These are phyloP conservation scores for Martes martes DNA, from an alignment of 2,113 vertebrate species.

Conservation along the genomic window DNA sequence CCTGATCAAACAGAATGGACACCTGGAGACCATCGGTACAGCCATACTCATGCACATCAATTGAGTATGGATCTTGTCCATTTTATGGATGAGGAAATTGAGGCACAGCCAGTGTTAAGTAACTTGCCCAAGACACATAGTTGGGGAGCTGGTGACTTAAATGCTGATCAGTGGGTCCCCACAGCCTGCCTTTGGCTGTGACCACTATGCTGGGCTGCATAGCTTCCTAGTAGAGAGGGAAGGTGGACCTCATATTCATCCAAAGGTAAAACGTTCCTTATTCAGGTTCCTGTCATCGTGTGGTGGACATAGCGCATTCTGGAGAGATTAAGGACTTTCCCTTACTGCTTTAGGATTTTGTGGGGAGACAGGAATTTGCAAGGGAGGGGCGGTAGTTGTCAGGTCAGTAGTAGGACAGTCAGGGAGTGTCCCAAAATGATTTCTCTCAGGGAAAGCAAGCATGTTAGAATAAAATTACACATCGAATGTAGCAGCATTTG, in stretches of 20 bases:
- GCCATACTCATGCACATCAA: not conserved
- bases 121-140: not conserved
- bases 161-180: not conserved
- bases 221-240: not conserved
- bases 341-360: conserved; percentile 21
- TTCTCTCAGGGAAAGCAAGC: not conserved
- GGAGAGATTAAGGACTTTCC: not conserved
- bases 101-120: not conserved
- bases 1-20: not conserved
- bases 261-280: conserved; percentile 15
- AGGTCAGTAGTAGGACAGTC: not conserved
- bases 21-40: not conserved
- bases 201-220: not conserved
- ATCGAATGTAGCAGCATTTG: not conserved
- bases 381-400: not conserved
- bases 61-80: not conserved
- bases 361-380: not conserved
- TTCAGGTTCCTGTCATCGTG: not conserved
- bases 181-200: not conserved
- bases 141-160: not conserved
- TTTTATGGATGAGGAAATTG: not conserved
- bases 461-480: conserved; percentile 24
- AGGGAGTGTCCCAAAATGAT: not conserved
- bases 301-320: not conserved
- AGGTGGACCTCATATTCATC: not conserved